Percentiles rank a stretch among this genome's conserved stretches.
phyloP scores from a whole-genome alignment of 2,888 invertebrate species.

The Drosophila suboccidentalis region DNA sequence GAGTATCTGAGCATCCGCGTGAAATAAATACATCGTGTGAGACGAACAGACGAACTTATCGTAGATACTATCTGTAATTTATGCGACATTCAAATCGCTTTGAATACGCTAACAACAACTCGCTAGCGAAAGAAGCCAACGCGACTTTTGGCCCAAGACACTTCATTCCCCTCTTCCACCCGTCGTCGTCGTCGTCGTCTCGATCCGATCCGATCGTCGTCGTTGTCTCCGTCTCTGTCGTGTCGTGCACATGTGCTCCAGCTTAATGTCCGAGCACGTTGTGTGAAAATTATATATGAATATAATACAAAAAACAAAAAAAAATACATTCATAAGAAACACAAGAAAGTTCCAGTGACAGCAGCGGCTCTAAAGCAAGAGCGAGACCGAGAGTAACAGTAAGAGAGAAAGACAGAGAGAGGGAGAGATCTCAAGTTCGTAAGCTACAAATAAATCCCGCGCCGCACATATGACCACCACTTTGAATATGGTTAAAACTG shows the following conservation, averaged over 20 bases:
- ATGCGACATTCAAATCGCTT: conserved; percentile 33
- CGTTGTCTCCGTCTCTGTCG: conserved; percentile 6
- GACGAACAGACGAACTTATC: conserved; percentile 17
- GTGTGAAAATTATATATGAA: conserved; percentile 45
- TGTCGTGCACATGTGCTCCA: conserved; percentile 60
- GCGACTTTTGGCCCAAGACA: conserved; percentile 30
- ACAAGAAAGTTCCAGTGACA: conserved; percentile 40
- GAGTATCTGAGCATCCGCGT: conserved; percentile 7
- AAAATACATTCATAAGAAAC: background rate
- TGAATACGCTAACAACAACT: conserved; percentile 18
- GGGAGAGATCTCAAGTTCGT: conserved; percentile 25
- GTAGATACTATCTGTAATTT: conserved; percentile 29
- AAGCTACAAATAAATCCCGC: conserved; percentile 50
- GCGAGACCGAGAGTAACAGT: background rate
- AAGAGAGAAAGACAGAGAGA: background rate
- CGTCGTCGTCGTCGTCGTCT: background rate
- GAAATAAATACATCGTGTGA: conserved; percentile 18
- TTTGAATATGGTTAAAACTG: conserved; percentile 83
- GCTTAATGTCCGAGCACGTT: conserved; percentile 72
- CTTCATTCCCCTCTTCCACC: conserved; percentile 4
- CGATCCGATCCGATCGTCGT: too few relatives aligned
- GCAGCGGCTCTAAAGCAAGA: conserved; percentile 6
- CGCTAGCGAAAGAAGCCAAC: conserved; percentile 23
- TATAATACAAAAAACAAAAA: background rate
- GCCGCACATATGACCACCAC: conserved; percentile 75